phyloP scores from a whole-genome alignment of 2,888 invertebrate genomes.

The Epinotia brunnichana region DNA sequence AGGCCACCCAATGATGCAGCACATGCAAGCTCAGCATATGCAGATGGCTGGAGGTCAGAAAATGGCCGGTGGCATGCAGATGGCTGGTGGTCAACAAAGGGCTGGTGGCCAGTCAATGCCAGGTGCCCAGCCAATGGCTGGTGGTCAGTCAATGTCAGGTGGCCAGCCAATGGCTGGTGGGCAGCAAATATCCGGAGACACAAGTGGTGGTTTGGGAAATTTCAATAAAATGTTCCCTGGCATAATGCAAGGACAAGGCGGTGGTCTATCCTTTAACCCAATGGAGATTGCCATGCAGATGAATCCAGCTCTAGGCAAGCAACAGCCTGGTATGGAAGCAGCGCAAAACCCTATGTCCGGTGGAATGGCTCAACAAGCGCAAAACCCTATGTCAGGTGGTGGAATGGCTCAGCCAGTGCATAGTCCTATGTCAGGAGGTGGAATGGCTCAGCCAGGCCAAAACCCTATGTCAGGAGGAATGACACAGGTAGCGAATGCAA shows the following conservation, averaged over 20 bases:
- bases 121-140: neutral
- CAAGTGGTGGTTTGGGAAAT: constrained; percentile 60
- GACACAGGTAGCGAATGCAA: neutral
- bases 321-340: constrained; percentile 63
- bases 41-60: constrained; percentile 8
- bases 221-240: constrained; percentile 78
- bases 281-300: constrained; percentile 79
- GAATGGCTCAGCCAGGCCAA: neutral
- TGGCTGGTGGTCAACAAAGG: constrained; percentile 5
- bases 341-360: constrained; percentile 66
- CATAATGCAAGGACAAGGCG: constrained; percentile 61
- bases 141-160: neutral
- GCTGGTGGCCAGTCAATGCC: neutral
- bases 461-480: neutral
- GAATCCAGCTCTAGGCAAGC: constrained; percentile 72
- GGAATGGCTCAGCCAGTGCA: constrained; percentile 5
- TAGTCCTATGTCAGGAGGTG: neutral
- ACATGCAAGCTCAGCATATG: neutral
- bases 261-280: constrained; percentile 74
- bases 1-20: constrained; percentile 6
- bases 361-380: constrained; percentile 32
- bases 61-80: constrained; percentile 12
- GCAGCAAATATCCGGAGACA: neutral
- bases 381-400: neutral
- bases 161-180: constrained; percentile 31